Evolutionary conservation across 2,797 vertebrate species (phyloP).

Genomic region (Erpetoichthys calabaricus): DNA sequence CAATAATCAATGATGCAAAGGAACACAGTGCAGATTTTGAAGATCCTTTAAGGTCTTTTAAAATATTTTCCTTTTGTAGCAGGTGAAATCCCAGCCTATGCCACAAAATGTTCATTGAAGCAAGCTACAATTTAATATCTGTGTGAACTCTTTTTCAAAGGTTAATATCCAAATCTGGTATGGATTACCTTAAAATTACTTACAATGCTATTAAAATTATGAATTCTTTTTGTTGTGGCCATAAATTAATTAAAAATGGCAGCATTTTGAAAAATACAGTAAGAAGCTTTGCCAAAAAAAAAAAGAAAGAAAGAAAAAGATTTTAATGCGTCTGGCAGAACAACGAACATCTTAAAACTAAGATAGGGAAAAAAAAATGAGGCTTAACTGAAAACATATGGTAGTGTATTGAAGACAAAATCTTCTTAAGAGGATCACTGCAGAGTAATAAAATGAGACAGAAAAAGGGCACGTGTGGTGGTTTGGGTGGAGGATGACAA

Average conservation of each 20-base stretch:
- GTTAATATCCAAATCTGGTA: conserved; percentile 77
- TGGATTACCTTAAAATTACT: conserved; percentile 89
- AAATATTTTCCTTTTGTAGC: no score
- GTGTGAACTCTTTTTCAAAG: conserved; percentile 79
- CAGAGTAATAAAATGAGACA: conserved; percentile 47
- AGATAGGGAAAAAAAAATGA: conserved; percentile 83
- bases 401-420: conserved; percentile 34
- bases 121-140: conserved; percentile 69
- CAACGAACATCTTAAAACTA: conserved; percentile 78
- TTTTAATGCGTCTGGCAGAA: conserved; percentile 80
- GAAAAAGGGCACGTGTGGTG: conserved; percentile 52
- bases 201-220: conserved; percentile 82
- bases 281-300: conserved; percentile 62
- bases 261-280: conserved; percentile 74
- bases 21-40: no score
- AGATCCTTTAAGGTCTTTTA: no score
- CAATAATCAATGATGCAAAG: no score
- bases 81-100: no score
- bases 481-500: conserved; percentile 40
- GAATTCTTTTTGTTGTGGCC: conserved; percentile 82
- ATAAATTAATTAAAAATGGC: conserved; percentile 94
- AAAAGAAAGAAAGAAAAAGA: conserved; percentile 38
- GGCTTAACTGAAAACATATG: conserved; percentile 43
- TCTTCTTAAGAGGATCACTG: conserved; percentile 65
- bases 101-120: conserved; percentile 31